phyloP scores from a whole-genome alignment of 2,888 invertebrate genomes.

The Lumbricus terrestris region DNA sequence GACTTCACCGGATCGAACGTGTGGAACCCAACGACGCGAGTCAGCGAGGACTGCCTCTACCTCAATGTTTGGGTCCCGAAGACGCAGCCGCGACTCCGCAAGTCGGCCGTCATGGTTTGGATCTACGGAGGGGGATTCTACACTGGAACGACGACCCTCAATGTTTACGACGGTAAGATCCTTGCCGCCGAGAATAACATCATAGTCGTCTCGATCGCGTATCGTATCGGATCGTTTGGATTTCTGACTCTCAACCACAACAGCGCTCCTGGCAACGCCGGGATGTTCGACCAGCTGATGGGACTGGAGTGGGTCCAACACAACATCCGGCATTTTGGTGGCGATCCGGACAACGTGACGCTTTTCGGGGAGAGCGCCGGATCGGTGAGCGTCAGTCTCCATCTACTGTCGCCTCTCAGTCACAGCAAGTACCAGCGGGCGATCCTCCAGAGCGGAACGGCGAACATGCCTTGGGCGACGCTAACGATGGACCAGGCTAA shows the following conservation, averaged over 20 bases:
- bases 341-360: slow-evolving; percentile 89
- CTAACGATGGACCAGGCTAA: slow-evolving; percentile 75
- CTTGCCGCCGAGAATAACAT: slow-evolving; percentile 84
- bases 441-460: slow-evolving; percentile 88
- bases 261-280: slow-evolving; percentile 86
- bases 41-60: slow-evolving; percentile 87
- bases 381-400: slow-evolving; percentile 80
- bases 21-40: slow-evolving; percentile 37
- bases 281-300: slow-evolving; percentile 90
- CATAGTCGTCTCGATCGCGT: slow-evolving; percentile 90
- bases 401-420: slow-evolving; percentile 80
- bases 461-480: slow-evolving; percentile 90
- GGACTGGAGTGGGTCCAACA: slow-evolving; percentile 67
- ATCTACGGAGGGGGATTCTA: slow-evolving; percentile 70
- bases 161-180: slow-evolving; percentile 88
- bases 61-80: slow-evolving; percentile 85
- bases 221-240: slow-evolving; percentile 87
- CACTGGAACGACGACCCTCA: slow-evolving; percentile 85
- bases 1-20: slow-evolving; percentile 35
- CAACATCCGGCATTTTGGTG: slow-evolving; percentile 60
- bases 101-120: slow-evolving; percentile 83
- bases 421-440: slow-evolving; percentile 72
- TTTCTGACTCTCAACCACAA: slow-evolving; percentile 54
- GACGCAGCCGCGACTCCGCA: slow-evolving; percentile 44
- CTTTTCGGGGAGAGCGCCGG: slow-evolving; percentile 94